These are phyloP conservation scores for Corythaeola cristata DNA, from an alignment of 2,113 vertebrate genomes.

Conservation along the genomic window DNA sequence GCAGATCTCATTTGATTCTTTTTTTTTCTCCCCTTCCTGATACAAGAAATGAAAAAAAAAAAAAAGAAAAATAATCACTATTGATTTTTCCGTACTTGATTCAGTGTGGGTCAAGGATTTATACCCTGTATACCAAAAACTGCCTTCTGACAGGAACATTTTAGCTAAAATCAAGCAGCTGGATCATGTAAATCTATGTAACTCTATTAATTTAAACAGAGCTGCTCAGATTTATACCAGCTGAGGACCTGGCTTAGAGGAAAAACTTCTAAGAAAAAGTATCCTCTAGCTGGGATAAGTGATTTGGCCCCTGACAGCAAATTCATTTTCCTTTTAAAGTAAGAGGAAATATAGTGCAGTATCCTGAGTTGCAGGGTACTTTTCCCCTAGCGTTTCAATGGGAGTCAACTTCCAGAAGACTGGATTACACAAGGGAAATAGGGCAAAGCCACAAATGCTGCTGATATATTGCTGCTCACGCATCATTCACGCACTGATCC, in stretches of 20 bases:
- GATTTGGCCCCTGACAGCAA: not conserved
- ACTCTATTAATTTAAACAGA: constrained; percentile 16
- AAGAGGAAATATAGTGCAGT: not conserved
- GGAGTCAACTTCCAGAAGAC: not conserved
- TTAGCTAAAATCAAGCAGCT: constrained; percentile 11
- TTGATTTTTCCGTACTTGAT: not conserved
- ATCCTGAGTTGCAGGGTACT: not conserved
- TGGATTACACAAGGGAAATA: not conserved
- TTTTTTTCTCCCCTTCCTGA: not conserved
- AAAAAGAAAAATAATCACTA: not conserved
- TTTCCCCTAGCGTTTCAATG: not conserved
- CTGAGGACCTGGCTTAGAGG: not conserved
- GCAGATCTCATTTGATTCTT: not conserved
- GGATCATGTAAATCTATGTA: constrained; percentile 35
- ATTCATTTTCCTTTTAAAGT: not conserved
- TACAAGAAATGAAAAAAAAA: not conserved
- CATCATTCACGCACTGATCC: not conserved
- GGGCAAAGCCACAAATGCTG: not conserved
- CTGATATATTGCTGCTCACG: not conserved
- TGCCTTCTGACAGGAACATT: not conserved
- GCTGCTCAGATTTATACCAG: not conserved
- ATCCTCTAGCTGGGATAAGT: not conserved
- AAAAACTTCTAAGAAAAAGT: not conserved
- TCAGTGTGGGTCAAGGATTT: not conserved
- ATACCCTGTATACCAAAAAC: not conserved